Percentiles rank a stretch among this genome's conserved stretches.
phyloP scores from a whole-genome alignment of 1,140 invertebrate genomes.

The Mycetomoellerius zeteki region DNA sequence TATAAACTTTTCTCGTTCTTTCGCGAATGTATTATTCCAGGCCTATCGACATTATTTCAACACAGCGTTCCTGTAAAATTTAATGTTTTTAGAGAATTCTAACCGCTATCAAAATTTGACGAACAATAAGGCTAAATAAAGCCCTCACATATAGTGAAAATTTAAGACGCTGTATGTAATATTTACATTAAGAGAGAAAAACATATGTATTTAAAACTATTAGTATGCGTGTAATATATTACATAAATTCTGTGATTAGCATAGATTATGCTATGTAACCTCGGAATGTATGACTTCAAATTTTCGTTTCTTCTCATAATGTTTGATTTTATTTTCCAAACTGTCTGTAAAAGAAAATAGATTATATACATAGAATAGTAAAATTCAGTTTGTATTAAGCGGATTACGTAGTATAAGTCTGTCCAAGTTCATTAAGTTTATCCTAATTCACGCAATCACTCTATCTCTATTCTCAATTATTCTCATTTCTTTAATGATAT shows the following conservation, averaged over 20 bases:
- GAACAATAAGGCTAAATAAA: conserved; percentile 44
- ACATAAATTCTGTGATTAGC: conserved; percentile 45
- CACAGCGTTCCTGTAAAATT: neutral
- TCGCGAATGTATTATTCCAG: conserved; percentile 22
- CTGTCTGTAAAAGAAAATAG: conserved; percentile 88
- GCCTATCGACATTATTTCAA: conserved; percentile 30
- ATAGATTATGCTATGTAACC: conserved; percentile 42
- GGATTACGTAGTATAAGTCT: conserved; percentile 5
- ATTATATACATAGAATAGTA: conserved; percentile 32
- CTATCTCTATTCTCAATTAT: neutral
- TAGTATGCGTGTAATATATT: conserved; percentile 34
- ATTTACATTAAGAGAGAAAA: conserved; percentile 31
- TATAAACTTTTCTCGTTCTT: conserved; percentile 1
- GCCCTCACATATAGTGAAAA: conserved; percentile 3
- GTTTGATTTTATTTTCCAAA: conserved; percentile 91
- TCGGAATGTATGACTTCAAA: conserved; percentile 28
- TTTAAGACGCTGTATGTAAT: conserved; percentile 19
- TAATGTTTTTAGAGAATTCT: neutral
- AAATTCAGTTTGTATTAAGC: conserved; percentile 26
- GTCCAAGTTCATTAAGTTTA: conserved; percentile 16
- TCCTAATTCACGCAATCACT: neutral
- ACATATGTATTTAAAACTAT: conserved; percentile 34
- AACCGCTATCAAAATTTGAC: conserved; percentile 28
- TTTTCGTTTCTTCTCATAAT: conserved; percentile 89
- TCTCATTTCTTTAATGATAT: neutral